Percentiles rank a stretch among this genome's conserved stretches.
Evolutionary conservation across 2,113 vertebrate species (phyloP).

Genomic region (Pampusana beccarii): DNA sequence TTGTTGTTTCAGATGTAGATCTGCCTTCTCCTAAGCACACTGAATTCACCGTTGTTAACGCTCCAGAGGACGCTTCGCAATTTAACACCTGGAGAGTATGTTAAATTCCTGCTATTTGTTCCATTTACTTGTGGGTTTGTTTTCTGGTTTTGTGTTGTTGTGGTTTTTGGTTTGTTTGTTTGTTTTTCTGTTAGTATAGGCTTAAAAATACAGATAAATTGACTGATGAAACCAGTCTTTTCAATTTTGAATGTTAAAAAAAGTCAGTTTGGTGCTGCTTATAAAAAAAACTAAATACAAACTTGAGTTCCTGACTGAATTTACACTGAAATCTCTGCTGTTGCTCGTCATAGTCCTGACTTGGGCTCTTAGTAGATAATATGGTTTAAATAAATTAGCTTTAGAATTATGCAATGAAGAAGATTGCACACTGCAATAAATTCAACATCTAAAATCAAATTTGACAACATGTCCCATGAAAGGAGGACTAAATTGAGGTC

Average conservation of each 20-base stretch:
- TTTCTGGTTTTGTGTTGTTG: background rate
- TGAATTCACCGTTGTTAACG: background rate
- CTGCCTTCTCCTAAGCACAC: background rate
- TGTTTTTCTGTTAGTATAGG: background rate
- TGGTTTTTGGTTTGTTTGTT: fast-evolving
- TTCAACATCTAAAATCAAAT: background rate
- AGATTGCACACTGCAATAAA: background rate
- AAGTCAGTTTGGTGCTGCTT: background rate
- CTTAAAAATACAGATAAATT: background rate
- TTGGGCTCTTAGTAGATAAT: background rate
- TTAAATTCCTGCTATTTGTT: background rate
- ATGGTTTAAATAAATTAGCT: background rate
- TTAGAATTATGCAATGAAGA: background rate
- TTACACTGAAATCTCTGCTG: background rate
- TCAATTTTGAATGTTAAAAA: background rate
- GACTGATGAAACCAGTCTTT: background rate
- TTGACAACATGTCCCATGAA: background rate
- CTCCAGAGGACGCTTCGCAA: background rate
- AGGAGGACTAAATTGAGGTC: background rate
- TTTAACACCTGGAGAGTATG: background rate
- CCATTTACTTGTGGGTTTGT: background rate
- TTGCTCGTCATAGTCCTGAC: background rate
- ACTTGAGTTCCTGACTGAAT: background rate
- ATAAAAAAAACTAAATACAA: background rate
- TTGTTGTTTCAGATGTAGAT: background rate